phyloP scores from a whole-genome alignment of 2,113 vertebrate species.

The Hepsetus odoe region DNA sequence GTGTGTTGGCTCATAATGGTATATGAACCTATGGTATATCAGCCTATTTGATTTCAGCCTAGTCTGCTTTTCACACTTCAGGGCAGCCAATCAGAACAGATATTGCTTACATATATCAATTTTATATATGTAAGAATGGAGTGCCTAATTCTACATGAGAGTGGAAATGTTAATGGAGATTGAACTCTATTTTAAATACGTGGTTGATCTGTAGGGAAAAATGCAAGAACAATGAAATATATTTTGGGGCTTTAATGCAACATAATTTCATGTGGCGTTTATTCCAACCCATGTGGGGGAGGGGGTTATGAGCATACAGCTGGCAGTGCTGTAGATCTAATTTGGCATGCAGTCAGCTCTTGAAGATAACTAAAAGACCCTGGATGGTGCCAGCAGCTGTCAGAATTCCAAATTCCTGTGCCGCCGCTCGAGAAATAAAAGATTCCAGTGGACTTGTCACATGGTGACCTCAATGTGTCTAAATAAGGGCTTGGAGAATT shows the following conservation, averaged over 20 bases:
- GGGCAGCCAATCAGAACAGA: no score
- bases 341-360: conserved; percentile 40
- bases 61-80: no score
- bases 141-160: no score
- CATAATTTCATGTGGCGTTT: neutral
- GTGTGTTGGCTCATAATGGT: no score
- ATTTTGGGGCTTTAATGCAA: no score
- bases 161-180: neutral
- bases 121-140: no score
- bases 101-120: no score
- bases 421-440: conserved; percentile 50
- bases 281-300: neutral
- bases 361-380: conserved; percentile 33
- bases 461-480: conserved; percentile 51
- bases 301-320: neutral
- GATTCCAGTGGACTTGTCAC: conserved; percentile 52
- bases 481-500: conserved; percentile 64
- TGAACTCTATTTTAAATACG: no score
- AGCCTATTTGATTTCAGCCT: no score
- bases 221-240: no score
- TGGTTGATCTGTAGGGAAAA: no score
- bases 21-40: no score
- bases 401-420: conserved; percentile 41
- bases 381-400: conserved; percentile 48
- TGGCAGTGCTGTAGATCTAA: conserved; percentile 25